Evolutionary conservation across 2,888 invertebrate species (phyloP), one percentile per base, ranked within the genome.

Genomic region (Hypselothyrea guttata): DNA sequence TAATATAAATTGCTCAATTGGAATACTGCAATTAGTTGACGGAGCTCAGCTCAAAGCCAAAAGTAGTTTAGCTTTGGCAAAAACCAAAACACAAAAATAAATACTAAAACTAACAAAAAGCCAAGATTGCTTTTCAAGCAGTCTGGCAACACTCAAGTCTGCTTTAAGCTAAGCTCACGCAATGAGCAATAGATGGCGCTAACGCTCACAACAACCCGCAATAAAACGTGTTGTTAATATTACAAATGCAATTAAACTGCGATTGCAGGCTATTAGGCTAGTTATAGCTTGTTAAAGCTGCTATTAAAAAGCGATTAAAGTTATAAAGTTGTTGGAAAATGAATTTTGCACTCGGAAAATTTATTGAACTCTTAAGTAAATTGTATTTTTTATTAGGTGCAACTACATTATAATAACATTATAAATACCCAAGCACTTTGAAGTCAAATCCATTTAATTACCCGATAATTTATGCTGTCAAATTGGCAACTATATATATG

Each of bases 131-230:
- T 40, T 34, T 15, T 34, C 1, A 1, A 22, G 3, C 4, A 30
- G 31, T 46, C 58, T 60, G 75, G 82, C 58, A 67, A 42, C 55
- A 7, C 11, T 1, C 0, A 0, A 0, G 0, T 4, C 4, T 84
- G 78, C 84, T 81, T 59, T 45, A 47, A 57, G 57, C 9, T 11
- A 3, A 55, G 44, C 42, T 45, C 8, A 2, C n/a, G 9, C 48
- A 41, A 51, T 8, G 53, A 78, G 7, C 38, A 7, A 15, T 49
- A 77, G 84, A 64, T 76, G 77, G 38, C 77, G 81, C 56, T 16
- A n/a, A n/a, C n/a, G n/a, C n/a, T n/a, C n/a, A n/a, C n/a, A n/a
- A n/a, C n/a, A n/a, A n/a, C n/a, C n/a, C n/a, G n/a, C n/a, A n/a
- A n/a, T n/a, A n/a, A n/a, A n/a, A n/a, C n/a, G n/a, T n/a, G n/a